Evolutionary conservation across 2,113 vertebrate species (phyloP), one percentile per base, ranked within the genome.

Genomic region (Aldabrachelys gigantea): DNA sequence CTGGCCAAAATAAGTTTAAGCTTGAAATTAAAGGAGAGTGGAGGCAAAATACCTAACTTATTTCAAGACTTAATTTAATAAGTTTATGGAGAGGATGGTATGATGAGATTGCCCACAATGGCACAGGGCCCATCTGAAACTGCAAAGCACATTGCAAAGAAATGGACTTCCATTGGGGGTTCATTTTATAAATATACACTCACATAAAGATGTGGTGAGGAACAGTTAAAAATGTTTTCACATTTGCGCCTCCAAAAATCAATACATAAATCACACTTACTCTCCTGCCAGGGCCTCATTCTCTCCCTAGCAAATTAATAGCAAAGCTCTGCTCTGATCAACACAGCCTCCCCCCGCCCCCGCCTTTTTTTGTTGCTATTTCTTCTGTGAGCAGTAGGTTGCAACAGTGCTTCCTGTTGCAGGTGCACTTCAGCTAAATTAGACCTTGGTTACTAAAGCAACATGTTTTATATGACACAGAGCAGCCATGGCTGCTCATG

Each of bases 191-290:
- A 95, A 94, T 80, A 89, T 0, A 0, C 5, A 93, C 78, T 93
- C 78, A 72, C 16, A 91, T 41, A 88, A 86, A 57, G 91, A 94
- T 25, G 38, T 38, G 88, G 80, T 53, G 78, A 80, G 4, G 7
- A 27, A 56, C 19, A 89, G 56, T 44, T 93, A 95, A 88, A 84
- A 88, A 82, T 72, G 13, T 29, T 84, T 81, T 89, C 52, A 35
- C 52, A 38, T 88, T 96, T 94, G 91, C 49, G 88, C 69, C 84
- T 86, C 89, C 84, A 91, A 13, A 86, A 88, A 85, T 75, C 81
- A 93, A 50, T 88, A 93, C 82, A 92, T 50, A 92, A 89, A 56
- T 44, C 85, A 10, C 44, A 72, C 54, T 56, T 89, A 86, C 11
- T 76, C 69, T 81, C 89, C 16, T 88, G 17, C 44, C 84, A 56